Conservation (phyloP, 2,113 vertebrate species). For the Hippotragus niger region DNA sequence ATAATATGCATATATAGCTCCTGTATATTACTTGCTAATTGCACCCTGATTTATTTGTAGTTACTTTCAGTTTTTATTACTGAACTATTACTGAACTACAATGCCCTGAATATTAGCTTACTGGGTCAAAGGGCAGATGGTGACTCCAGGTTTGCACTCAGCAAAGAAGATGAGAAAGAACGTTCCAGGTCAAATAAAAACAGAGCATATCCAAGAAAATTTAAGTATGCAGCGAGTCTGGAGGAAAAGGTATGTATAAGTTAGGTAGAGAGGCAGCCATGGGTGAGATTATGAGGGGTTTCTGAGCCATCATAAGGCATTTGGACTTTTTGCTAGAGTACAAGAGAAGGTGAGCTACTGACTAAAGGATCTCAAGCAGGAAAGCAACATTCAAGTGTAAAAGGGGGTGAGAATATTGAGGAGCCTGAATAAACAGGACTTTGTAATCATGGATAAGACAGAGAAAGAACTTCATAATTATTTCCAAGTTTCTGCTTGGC, state of each 20-base stretch:
- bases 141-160: not conserved
- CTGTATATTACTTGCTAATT: not conserved
- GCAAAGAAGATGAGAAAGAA: not conserved
- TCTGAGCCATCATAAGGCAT: not conserved
- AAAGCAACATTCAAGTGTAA: not conserved
- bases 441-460: not conserved
- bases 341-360: not conserved
- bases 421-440: not conserved
- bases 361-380: not conserved
- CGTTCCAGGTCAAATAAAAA: not conserved
- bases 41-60: not conserved
- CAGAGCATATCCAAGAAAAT: not conserved
- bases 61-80: not conserved
- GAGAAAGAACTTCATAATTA: not conserved
- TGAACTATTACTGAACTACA: not conserved
- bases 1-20: not conserved
- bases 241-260: not conserved
- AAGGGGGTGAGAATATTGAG: not conserved
- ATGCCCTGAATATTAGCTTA: not conserved
- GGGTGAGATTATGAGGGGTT: not conserved
- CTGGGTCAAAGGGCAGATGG: not conserved
- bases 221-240: not conserved
- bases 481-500: not conserved
- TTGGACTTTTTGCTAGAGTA: not conserved
- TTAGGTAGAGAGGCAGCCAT: not conserved